Percentiles rank a stretch among this genome's conserved stretches.
phyloP scores from a whole-genome alignment of 2,797 vertebrate species.

The Karalla daura region DNA sequence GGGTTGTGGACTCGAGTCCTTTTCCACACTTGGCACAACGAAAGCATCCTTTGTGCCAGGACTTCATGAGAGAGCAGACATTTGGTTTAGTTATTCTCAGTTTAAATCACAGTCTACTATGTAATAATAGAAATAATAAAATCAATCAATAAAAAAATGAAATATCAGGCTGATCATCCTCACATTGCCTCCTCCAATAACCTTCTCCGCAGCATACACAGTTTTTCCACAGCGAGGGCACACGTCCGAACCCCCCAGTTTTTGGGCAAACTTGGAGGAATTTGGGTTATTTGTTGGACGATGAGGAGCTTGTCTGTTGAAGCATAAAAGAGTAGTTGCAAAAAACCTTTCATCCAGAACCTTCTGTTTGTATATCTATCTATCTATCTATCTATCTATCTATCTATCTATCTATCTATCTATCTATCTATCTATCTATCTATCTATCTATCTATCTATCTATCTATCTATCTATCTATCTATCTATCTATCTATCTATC shows the following conservation, averaged over 20 bases:
- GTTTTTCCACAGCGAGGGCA: constrained; percentile 92
- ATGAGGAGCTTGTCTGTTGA: constrained; percentile 82
- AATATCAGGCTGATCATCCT: constrained; percentile 59
- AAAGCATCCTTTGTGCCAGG: constrained; percentile 97
- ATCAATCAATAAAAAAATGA: too few relatives aligned
- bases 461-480: too few relatives aligned
- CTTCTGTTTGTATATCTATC: too few relatives aligned
- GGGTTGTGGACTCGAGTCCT: constrained; percentile 95
- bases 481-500: too few relatives aligned
- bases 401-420: too few relatives aligned
- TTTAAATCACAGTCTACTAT: background rate
- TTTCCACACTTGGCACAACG: constrained; percentile 97
- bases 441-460: too few relatives aligned
- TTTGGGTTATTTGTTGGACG: constrained; percentile 91
- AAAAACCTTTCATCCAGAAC: too few relatives aligned
- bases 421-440: too few relatives aligned
- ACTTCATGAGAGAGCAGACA: constrained; percentile 77
- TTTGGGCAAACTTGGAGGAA: constrained; percentile 90
- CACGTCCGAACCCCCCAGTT: constrained; percentile 85
- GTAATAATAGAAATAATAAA: too few relatives aligned
- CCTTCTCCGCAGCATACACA: constrained; percentile 95
- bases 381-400: too few relatives aligned
- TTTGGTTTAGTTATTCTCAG: background rate
- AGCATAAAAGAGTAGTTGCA: background rate
- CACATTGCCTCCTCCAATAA: constrained; percentile 94